Percentiles rank a stretch among this genome's conserved stretches.
phyloP scores from a whole-genome alignment of 2,113 vertebrate species.

The Taxidea taxus region DNA sequence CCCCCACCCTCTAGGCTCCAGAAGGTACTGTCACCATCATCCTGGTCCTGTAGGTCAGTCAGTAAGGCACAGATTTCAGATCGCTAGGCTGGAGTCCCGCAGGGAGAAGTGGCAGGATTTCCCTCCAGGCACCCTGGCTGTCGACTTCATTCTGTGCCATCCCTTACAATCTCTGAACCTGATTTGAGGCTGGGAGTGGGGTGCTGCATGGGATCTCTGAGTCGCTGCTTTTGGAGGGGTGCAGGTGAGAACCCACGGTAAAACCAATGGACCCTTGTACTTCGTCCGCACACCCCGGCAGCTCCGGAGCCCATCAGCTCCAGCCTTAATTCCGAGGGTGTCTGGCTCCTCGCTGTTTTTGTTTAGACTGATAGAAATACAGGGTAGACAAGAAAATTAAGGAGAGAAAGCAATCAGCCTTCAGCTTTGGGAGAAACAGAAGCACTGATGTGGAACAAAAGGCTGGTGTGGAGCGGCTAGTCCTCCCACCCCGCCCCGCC shows the following conservation, averaged over 20 bases:
- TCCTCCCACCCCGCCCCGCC: neutral
- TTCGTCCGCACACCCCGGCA: neutral
- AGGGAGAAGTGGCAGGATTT: neutral
- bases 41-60: rapidly evolving
- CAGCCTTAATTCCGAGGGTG: neutral
- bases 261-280: neutral
- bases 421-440: neutral
- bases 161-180: neutral
- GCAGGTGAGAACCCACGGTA: rapidly evolving
- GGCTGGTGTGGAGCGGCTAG: rapidly evolving
- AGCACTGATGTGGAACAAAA: rapidly evolving
- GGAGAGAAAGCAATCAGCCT: neutral
- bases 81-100: neutral
- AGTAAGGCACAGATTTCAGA: neutral
- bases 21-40: rapidly evolving
- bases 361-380: neutral
- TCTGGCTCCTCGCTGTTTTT: slow-evolving; percentile 39
- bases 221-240: too few relatives aligned
- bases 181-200: neutral
- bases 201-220: neutral
- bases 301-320: neutral
- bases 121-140: too few relatives aligned
- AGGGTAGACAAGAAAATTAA: slow-evolving; percentile 22
- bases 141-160: rapidly evolving
- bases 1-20: rapidly evolving